phyloP scores from a whole-genome alignment of 2,888 invertebrate species.

The Heliconius ismenius region DNA sequence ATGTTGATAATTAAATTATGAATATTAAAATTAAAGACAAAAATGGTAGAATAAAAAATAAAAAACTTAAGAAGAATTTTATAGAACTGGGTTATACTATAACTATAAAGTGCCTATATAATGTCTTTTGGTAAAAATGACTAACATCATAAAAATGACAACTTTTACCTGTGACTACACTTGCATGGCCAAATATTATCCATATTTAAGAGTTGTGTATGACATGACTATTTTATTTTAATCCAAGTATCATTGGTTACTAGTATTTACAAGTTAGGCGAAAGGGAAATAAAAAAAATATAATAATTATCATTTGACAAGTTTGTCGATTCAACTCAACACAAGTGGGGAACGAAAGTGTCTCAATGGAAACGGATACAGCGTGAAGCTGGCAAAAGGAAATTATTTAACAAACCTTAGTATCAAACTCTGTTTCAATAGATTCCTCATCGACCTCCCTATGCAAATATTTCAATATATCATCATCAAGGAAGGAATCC shows the following conservation, averaged over 20 bases:
- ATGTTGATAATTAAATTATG: not conserved
- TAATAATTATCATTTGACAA: too few species aligned
- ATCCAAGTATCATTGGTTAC: too few species aligned
- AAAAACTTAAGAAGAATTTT: not conserved
- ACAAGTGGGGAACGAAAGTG: too few species aligned
- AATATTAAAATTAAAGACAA: not conserved
- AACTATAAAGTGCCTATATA: not conserved
- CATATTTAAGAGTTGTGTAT: too few species aligned
- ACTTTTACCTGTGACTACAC: too few species aligned
- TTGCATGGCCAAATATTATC: too few species aligned
- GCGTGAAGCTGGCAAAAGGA: not conserved
- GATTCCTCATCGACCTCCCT: slow-evolving; percentile 85
- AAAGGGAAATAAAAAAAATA: too few species aligned
- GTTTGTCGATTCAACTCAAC: too few species aligned
- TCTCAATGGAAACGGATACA: too few species aligned
- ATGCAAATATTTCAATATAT: slow-evolving; percentile 84
- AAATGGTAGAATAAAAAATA: not conserved
- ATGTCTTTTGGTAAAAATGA: not conserved
- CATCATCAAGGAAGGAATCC: slow-evolving; percentile 81
- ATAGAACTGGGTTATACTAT: not conserved
- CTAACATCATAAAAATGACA: not conserved
- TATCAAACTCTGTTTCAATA: slow-evolving; percentile 86
- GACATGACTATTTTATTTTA: too few species aligned
- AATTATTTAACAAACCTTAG: slow-evolving; percentile 66
- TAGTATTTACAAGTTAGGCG: too few species aligned